A percentile compares a stretch with the other conserved stretches of the same genome.
These are phyloP conservation scores for Pseudomugil tenellus DNA, from an alignment of 2,797 vertebrate genomes.

Conservation along the genomic window DNA sequence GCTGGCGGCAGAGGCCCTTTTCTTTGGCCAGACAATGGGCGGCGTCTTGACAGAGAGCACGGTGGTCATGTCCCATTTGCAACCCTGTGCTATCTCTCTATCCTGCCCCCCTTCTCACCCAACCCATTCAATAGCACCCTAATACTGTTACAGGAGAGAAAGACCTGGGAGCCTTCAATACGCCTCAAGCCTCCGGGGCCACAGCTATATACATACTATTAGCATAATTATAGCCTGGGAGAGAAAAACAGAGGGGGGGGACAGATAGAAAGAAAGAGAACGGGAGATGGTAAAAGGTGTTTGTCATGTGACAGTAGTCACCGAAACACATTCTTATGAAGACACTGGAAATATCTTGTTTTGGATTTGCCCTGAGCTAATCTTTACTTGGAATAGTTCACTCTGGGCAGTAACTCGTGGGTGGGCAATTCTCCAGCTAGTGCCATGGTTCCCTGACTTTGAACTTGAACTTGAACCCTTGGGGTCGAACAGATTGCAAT, in stretches of 20 bases:
- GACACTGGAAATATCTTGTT: slow-evolving; percentile 68
- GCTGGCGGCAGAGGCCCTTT: slow-evolving; percentile 77
- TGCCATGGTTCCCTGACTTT: slow-evolving; percentile 91
- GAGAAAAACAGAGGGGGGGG: slow-evolving; percentile 47
- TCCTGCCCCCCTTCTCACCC: slow-evolving; percentile 70
- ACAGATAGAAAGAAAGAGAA: slow-evolving; percentile 45
- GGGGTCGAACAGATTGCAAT: slow-evolving; percentile 75
- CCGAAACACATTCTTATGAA: slow-evolving; percentile 59
- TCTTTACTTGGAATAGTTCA: slow-evolving; percentile 58
- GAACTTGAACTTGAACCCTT: slow-evolving; percentile 93
- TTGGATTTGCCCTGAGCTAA: slow-evolving; percentile 69
- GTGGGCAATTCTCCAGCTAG: slow-evolving; percentile 90
- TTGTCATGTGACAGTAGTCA: slow-evolving; percentile 70
- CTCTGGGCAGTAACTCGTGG: slow-evolving; percentile 79
- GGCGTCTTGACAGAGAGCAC: slow-evolving; percentile 80
- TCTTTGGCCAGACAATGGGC: slow-evolving; percentile 80
- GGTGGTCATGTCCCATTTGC: slow-evolving; percentile 83
- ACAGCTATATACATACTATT: slow-evolving; percentile 98
- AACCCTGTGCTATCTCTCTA: slow-evolving; percentile 81
- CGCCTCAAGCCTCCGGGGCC: slow-evolving; percentile 90
- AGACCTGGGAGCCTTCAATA: slow-evolving; percentile 91
- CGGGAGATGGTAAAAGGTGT: slow-evolving; percentile 73
- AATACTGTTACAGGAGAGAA: slow-evolving; percentile 83
- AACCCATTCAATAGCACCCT: slow-evolving; percentile 78
- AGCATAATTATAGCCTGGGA: slow-evolving; percentile 93